phyloP scores from a whole-genome alignment of 2,797 vertebrate species.

The Ara ararauna region DNA sequence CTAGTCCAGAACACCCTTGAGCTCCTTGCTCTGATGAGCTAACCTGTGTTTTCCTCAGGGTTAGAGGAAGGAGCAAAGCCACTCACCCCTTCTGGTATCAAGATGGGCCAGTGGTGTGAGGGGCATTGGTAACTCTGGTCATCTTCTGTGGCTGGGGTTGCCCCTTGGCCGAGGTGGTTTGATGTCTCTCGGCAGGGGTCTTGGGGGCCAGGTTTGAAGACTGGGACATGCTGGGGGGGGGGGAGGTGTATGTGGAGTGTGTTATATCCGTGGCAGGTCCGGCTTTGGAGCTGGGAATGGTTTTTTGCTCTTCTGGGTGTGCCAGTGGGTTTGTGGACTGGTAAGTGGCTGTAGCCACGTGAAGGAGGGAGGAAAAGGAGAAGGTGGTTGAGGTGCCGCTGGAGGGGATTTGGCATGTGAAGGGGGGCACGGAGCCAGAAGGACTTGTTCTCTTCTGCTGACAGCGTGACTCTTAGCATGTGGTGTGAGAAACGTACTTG shows the following conservation, averaged over 20 bases:
- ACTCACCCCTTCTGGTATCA: accelerated
- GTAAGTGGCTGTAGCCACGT: accelerated
- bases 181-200: not conserved
- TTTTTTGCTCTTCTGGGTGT: not conserved
- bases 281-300: not conserved
- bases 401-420: not conserved
- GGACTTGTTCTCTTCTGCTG: conserved; percentile 35
- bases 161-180: accelerated
- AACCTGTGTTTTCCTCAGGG: not conserved
- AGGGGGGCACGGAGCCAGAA: conserved; percentile 22
- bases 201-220: not conserved
- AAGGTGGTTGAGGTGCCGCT: not conserved
- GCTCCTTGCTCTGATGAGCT: not conserved
- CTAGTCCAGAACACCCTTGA: not conserved
- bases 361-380: not conserved
- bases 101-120: not conserved
- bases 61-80: accelerated
- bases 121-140: accelerated
- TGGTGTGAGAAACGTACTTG: not conserved
- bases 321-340: not conserved
- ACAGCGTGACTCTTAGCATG: not conserved
- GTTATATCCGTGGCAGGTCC: not conserved
- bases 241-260: accelerated
- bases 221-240: not conserved
- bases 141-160: not conserved